Evolutionary conservation across 2,888 invertebrate species (phyloP), one percentile per base, ranked within the genome.

Genomic region (Desoria tigrina): DNA sequence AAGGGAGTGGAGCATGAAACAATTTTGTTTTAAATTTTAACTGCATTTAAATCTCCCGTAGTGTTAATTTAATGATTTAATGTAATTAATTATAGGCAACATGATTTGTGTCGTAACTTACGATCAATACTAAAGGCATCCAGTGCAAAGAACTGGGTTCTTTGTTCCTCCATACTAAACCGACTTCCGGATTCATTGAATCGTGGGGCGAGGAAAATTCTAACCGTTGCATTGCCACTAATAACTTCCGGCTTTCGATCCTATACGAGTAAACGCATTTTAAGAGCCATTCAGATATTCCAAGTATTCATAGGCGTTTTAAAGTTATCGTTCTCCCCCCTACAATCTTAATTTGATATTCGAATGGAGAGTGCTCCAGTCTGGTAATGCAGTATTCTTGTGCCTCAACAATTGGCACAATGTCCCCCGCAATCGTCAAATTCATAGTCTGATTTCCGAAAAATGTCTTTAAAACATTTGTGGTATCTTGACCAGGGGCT

Each of bases 131-230:
- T n/a, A 39, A 57, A 57, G 3, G 21, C n/a, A 23, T 57, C 56
- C 42, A 57, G 18, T 18, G 56, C 42, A 57, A 57, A 57, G 21
- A 57, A 57, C 21, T 21, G 26, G 6, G 23, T 18, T n/a, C n/a
- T 32, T 32, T 61, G 37, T 4, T 61, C 53, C 26, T 53, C 53
- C 21, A 61, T 2, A 2, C 51, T 9, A 37, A 53, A 61, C 37
- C 18, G 23, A 1, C 6, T 14, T 39, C 42, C 39, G 11, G 24
- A 18, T 23, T 39, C 32, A 18, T 61, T 53, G 61, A 53, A 61
- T 61, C 61, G n/a, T 37, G 61, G 61, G 23, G 61, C 61, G 11
- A 61, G n/a, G 28, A 61, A 61, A 39, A 61, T 53, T 23, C 61
- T 27, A 1, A 61, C 53, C 16, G 42, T 39, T 2, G 61, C 61